Conservation (phyloP, 2,797 vertebrate species). For the Enoplosus armatus region DNA sequence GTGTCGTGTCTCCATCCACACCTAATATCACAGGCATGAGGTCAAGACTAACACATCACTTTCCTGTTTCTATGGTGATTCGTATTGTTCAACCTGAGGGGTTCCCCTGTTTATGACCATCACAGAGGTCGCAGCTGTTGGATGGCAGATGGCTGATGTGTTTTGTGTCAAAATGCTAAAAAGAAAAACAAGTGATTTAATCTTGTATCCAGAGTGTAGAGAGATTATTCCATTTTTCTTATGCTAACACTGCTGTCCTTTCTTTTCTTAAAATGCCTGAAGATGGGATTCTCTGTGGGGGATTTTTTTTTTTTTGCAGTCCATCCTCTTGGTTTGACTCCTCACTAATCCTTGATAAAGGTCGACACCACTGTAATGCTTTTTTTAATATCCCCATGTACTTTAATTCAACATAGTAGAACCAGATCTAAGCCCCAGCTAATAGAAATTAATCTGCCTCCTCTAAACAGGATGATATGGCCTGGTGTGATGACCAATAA, state of each 20-base stretch:
- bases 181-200: not conserved
- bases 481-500: not conserved
- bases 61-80: constrained; percentile 8
- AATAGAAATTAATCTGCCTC: not conserved
- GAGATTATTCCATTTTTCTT: not conserved
- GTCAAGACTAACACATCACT: not conserved
- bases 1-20: not conserved
- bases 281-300: not conserved
- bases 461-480: not conserved
- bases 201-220: not conserved
- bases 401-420: not conserved
- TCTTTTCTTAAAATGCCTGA: not conserved
- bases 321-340: not conserved
- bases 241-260: not conserved
- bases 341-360: not conserved
- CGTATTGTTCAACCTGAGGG: not conserved
- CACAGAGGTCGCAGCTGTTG: constrained; percentile 12
- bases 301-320: not conserved
- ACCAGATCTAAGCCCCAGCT: not conserved
- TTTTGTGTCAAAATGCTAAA: not conserved
- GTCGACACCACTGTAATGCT: not conserved
- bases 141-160: not conserved
- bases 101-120: constrained; percentile 22
- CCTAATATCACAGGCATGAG: not conserved
- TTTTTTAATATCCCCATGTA: not conserved